Evolutionary conservation across 2,888 invertebrate genomes (phyloP), one percentile per base, ranked within the genome.

Genomic region (Archips xylosteana): DNA sequence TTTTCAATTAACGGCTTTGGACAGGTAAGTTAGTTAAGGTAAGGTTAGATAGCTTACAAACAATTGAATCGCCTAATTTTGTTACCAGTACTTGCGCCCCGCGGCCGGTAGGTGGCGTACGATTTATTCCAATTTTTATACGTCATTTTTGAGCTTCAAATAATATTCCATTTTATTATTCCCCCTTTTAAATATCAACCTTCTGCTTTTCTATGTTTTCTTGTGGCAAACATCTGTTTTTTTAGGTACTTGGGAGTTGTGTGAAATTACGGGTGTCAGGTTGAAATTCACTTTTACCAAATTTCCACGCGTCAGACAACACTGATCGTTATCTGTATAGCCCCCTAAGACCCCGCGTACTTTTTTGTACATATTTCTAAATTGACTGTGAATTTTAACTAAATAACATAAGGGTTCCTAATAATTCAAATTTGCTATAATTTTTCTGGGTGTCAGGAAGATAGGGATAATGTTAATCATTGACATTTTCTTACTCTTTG

Each of bases 11-110:
- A 77, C 70, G 73, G 76, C 75, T 81, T 80, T 63, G 69, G 78
- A 78, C 59, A 49, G 70, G 72, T 71, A 54, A 23, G 75, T 77
- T 61, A 75, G 77, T 78, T 76, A 77, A 70, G 62, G 75, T 78
- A 80, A 78, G 76, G 69, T 77, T 82, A 83, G 83, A 79, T 82
- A 81, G 82, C 81, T 83, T 80, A 80, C 82, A 79, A 79, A 78
- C 78, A 78, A 82, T 81, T 79, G 76, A 81, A 80, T 83, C 80
- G 87, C 84, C 84, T 83, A 82, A 82, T 80, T 72, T 82, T 79
- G 88, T 88, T 88, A 88, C 88, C 88, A 83, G 77, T 80, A 74
- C 76, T 69, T 75, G 70, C 65, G 75, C 72, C 23, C 70, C 75
- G 64, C 64, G 23, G 59, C 36, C 66, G 63, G 51, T 49, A 4